phyloP scores from a whole-genome alignment of 1,140 invertebrate species.

The Neuroterus valhalla region DNA sequence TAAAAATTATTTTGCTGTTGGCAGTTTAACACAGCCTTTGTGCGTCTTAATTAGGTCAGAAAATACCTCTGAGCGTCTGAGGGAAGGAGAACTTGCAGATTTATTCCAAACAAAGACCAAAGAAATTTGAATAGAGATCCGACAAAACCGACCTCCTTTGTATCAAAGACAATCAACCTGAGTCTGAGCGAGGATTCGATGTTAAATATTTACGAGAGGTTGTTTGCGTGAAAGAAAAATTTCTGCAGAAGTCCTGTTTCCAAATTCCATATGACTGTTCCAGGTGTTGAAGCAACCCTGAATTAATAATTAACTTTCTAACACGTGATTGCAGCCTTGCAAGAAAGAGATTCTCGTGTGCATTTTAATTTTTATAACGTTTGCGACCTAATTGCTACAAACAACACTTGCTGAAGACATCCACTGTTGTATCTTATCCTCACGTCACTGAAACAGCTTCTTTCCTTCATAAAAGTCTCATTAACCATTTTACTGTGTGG shows the following conservation, averaged over 20 bases:
- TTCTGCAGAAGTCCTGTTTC: too few species aligned
- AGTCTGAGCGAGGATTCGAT: not conserved
- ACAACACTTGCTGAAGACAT: conserved; percentile 17
- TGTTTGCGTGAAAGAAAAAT: too few species aligned
- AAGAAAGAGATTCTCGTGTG: too few species aligned
- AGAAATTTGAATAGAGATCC: not conserved
- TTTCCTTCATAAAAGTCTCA: not conserved
- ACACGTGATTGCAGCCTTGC: too few species aligned
- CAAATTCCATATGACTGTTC: too few species aligned
- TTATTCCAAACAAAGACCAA: conserved; percentile 17
- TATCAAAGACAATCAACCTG: conserved; percentile 8
- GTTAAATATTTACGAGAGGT: not conserved
- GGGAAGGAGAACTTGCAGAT: conserved; percentile 20
- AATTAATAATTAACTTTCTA: too few species aligned
- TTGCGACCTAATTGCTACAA: too few species aligned
- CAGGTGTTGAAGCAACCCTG: too few species aligned
- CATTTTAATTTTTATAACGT: too few species aligned
- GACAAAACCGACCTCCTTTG: not conserved
- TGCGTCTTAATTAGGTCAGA: conserved; percentile 3
- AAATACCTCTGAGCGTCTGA: not conserved
- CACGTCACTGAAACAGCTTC: not conserved
- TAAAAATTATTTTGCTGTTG: conserved; percentile 19
- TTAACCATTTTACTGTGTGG: conserved; percentile 5
- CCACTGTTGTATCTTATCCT: not conserved
- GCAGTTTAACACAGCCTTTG: not conserved